Evolutionary conservation across 2,888 invertebrate species (phyloP).

Genomic region (Craniophora ligustri): DNA sequence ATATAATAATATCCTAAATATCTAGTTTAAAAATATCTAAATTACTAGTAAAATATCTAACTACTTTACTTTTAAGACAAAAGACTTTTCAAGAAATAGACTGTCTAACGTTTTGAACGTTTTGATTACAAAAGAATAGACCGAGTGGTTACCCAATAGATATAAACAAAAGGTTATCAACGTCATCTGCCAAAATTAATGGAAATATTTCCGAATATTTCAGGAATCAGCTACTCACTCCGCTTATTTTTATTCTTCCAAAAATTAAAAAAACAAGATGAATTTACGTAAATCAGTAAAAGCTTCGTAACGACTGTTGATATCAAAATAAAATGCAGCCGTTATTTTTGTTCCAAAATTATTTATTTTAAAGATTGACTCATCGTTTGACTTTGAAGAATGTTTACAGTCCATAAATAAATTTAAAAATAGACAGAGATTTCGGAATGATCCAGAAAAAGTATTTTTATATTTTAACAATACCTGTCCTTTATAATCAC

Average conservation of each 20-base stretch:
- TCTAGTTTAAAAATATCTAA: no score
- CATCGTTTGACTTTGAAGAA: conserved; percentile 6
- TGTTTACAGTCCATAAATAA: not conserved
- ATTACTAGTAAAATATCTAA: no score
- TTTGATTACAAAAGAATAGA: no score
- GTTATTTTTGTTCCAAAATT: not conserved
- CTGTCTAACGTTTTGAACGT: no score
- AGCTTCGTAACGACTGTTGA: conserved; percentile 3
- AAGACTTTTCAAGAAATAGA: not conserved
- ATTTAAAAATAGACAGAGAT: not conserved
- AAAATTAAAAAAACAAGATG: conserved; percentile 1
- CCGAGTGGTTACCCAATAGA: no score
- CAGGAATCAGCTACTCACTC: conserved; percentile 1
- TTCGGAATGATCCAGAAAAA: not conserved
- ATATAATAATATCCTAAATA: not conserved
- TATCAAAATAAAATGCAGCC: conserved; percentile 2
- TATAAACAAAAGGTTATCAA: not conserved
- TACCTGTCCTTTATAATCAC: no score
- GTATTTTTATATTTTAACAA: conserved; percentile 4
- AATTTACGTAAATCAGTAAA: not conserved
- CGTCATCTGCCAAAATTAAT: conserved; percentile 9
- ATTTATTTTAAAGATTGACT: conserved; percentile 1
- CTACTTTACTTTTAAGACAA: not conserved
- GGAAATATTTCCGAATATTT: conserved; percentile 19
- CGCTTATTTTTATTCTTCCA: conserved; percentile 1